Evolutionary conservation across 2,888 invertebrate genomes (phyloP).

Genomic region (Synergus laeviventris): DNA sequence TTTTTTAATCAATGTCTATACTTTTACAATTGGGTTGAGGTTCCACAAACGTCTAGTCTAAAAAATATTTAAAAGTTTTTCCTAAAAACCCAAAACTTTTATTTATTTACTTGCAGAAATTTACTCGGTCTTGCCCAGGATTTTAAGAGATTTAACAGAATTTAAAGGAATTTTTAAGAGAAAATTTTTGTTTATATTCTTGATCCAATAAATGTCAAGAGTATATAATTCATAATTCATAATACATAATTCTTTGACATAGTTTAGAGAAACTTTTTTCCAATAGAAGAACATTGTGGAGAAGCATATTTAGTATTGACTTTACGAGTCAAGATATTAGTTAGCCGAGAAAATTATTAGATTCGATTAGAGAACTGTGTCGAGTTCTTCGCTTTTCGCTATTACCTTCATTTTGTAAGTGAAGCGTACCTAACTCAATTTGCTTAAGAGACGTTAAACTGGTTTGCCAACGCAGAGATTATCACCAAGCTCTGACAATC

Average conservation of each 20-base stretch:
- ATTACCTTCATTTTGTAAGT: slow-evolving; percentile 38
- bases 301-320: background rate
- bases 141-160: too few species aligned
- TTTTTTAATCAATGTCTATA: too few species aligned
- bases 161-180: too few species aligned
- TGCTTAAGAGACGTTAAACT: slow-evolving; percentile 35
- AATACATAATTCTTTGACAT: background rate
- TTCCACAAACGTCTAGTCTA: too few species aligned
- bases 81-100: too few species aligned
- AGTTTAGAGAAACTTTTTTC: background rate
- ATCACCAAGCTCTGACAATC: slow-evolving; percentile 15
- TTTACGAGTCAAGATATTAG: slow-evolving; percentile 16
- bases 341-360: slow-evolving; percentile 23
- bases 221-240: too few species aligned
- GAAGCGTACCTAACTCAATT: slow-evolving; percentile 28
- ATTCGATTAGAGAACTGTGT: slow-evolving; percentile 34
- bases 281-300: background rate
- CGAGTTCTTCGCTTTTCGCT: slow-evolving; percentile 16
- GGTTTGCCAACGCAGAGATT: slow-evolving; percentile 38
- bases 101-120: too few species aligned
- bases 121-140: too few species aligned
- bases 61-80: too few species aligned
- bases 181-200: too few species aligned
- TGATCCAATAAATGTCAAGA: too few species aligned
- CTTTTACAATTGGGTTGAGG: too few species aligned